Evolutionary conservation across 1,140 invertebrate species (phyloP).

Genomic region (Leucophenga varia): DNA sequence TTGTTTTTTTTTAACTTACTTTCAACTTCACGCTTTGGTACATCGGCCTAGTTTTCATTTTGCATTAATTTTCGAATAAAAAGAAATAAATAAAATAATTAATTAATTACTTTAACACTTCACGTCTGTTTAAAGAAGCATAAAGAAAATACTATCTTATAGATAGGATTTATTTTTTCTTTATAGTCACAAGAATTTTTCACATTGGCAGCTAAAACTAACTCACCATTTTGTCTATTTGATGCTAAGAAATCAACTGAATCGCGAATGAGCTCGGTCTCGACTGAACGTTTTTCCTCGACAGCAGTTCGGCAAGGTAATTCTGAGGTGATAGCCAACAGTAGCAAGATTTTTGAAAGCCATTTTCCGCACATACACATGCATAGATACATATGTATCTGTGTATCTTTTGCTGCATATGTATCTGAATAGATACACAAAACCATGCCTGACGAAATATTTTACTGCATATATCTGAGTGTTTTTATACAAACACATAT

Average conservation of each 20-base stretch:
- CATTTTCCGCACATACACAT: conserved; percentile 7
- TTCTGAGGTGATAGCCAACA: conserved; percentile 49
- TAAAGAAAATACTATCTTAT: conserved; percentile 28
- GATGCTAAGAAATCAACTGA: conserved; percentile 55
- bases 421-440: too few relatives aligned
- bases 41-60: conserved; percentile 46
- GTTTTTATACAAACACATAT: too few relatives aligned
- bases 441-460: too few relatives aligned
- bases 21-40: conserved; percentile 57
- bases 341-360: background rate
- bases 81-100: conserved; percentile 4
- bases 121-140: conserved; percentile 2
- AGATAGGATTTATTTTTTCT: too few relatives aligned
- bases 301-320: conserved; percentile 53
- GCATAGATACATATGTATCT: conserved; percentile 1
- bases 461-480: too few relatives aligned
- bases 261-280: conserved; percentile 57
- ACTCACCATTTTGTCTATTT: conserved; percentile 57
- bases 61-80: conserved; percentile 13
- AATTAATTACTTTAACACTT: background rate
- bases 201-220: conserved; percentile 6
- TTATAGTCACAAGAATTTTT: conserved; percentile 18
- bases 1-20: conserved; percentile 41
- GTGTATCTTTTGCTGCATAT: too few relatives aligned
- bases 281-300: conserved; percentile 56